Evolutionary conservation across 2,888 invertebrate genomes (phyloP).

Genomic region (Eudemis profundana): DNA sequence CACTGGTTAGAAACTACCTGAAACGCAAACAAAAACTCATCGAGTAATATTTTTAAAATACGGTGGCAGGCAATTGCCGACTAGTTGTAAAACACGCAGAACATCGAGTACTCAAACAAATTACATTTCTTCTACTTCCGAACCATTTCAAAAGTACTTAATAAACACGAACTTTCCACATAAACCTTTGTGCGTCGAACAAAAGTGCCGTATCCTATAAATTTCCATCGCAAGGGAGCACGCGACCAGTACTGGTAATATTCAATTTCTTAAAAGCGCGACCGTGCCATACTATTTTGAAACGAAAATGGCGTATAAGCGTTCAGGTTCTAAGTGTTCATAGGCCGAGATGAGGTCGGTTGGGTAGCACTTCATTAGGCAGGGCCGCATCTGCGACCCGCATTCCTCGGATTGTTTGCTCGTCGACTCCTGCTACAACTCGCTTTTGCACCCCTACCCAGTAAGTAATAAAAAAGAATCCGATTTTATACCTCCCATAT

Average conservation of each 20-base stretch:
- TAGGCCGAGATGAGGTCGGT: constrained; percentile 40
- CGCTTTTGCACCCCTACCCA: constrained; percentile 56
- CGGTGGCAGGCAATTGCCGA: neutral
- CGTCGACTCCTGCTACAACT: constrained; percentile 56
- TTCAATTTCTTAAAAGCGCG: constrained; percentile 77
- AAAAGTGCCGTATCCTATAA: constrained; percentile 28
- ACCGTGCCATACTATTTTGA: constrained; percentile 26
- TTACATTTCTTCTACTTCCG: constrained; percentile 16
- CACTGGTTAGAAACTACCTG: too few species aligned
- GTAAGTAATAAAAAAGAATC: constrained; percentile 61
- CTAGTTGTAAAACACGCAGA: constrained; percentile 26
- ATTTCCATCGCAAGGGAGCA: constrained; percentile 23
- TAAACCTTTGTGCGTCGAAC: constrained; percentile 39
- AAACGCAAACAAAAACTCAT: too few species aligned
- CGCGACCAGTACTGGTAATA: constrained; percentile 52
- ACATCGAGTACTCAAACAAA: constrained; percentile 19
- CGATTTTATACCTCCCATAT: constrained; percentile 50
- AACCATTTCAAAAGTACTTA: constrained; percentile 33
- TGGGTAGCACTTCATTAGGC: constrained; percentile 73
- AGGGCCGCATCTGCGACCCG: constrained; percentile 68
- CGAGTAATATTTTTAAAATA: neutral
- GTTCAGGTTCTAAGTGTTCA: constrained; percentile 6
- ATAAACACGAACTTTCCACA: constrained; percentile 37
- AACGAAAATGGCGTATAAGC: constrained; percentile 11
- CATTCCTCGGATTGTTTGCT: constrained; percentile 70